phyloP scores from a whole-genome alignment of 2,888 invertebrate species.

The Ditylenchus weischeri region DNA sequence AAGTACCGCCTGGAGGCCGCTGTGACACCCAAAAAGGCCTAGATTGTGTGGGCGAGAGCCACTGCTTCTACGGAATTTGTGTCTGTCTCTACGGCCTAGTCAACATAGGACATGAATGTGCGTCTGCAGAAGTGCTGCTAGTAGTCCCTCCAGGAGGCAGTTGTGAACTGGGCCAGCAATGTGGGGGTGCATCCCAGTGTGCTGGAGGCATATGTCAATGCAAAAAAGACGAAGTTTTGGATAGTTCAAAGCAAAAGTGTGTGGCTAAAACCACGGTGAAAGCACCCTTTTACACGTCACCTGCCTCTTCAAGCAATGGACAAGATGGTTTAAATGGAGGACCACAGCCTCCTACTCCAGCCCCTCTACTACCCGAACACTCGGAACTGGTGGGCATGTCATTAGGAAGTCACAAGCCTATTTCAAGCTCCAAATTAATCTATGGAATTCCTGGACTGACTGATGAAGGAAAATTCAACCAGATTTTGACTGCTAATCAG shows the following conservation, averaged over 20 bases:
- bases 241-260: constrained; percentile 1
- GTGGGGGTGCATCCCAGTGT: constrained; percentile 42
- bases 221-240: constrained; percentile 26
- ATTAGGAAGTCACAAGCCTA: not conserved
- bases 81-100: constrained; percentile 45
- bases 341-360: not conserved
- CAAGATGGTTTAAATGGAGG: not conserved
- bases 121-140: constrained; percentile 34
- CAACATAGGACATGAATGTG: constrained; percentile 47
- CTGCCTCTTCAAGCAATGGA: constrained; percentile 3
- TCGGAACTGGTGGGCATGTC: constrained; percentile 9
- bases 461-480: constrained; percentile 31
- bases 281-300: not conserved
- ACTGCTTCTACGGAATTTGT: constrained; percentile 44
- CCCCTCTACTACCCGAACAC: not conserved
- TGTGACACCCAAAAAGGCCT: constrained; percentile 52
- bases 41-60: constrained; percentile 46
- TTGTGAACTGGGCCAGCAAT: constrained; percentile 42
- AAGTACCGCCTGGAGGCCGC: constrained; percentile 43
- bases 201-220: constrained; percentile 46
- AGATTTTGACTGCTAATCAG: constrained; percentile 40
- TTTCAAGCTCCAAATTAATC: constrained; percentile 22
- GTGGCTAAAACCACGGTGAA: not conserved
- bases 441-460: constrained; percentile 23
- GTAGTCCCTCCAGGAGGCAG: constrained; percentile 43